These are phyloP conservation scores for Tympanoctomys barrerae DNA, from an alignment of 2,797 vertebrate species.

Conservation along the genomic window DNA sequence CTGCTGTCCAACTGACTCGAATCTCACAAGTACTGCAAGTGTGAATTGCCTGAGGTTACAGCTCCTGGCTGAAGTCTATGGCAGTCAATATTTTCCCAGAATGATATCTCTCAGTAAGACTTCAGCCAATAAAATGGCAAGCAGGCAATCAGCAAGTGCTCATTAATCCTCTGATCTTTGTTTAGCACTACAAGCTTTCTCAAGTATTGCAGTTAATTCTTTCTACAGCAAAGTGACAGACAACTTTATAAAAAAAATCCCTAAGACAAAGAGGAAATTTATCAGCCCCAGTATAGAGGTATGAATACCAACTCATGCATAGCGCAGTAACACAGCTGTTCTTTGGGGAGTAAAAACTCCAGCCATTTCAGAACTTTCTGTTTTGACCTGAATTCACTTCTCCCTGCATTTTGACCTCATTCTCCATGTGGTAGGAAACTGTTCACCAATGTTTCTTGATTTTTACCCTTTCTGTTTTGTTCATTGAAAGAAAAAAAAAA, in stretches of 20 bases:
- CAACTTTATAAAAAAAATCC: background rate
- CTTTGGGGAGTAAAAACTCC: background rate
- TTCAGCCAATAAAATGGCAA: constrained; percentile 62
- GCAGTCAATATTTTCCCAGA: constrained; percentile 67
- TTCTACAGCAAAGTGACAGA: constrained; percentile 45
- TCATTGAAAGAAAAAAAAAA: background rate
- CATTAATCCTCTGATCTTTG: constrained; percentile 62
- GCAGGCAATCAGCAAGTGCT: constrained; percentile 64
- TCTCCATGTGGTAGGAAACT: background rate
- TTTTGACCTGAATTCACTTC: background rate
- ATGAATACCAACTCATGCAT: background rate
- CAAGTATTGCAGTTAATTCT: constrained; percentile 38
- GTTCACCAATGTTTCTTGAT: background rate
- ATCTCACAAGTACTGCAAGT: constrained; percentile 74
- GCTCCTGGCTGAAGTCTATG: constrained; percentile 57
- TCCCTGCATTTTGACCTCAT: background rate
- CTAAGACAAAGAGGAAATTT: constrained; percentile 17
- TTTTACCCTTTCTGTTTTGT: background rate
- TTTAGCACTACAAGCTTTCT: constrained; percentile 23
- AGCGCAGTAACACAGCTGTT: background rate
- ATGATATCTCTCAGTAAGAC: constrained; percentile 59
- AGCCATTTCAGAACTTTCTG: background rate
- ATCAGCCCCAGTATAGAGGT: background rate
- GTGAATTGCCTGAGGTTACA: constrained; percentile 72
- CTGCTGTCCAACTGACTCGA: constrained; percentile 8